Percentiles rank a stretch among this genome's conserved stretches.
Evolutionary conservation across 92 coral and sea anemone genomes (phyloP).

Genomic region (Heliopora coerulea): DNA sequence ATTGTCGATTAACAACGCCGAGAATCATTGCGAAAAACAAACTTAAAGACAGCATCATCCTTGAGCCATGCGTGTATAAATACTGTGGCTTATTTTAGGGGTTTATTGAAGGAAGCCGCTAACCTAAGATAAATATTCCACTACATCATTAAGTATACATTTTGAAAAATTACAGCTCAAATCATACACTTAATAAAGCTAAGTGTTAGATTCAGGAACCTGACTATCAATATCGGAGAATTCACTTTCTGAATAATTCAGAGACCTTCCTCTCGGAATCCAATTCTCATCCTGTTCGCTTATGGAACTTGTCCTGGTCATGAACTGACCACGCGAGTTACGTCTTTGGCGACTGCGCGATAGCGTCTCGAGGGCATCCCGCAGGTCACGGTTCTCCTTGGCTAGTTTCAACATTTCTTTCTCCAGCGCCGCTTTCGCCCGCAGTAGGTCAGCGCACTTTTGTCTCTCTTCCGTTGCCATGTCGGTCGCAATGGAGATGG

Average conservation of each 20-base stretch:
- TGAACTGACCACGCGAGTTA: slow-evolving; percentile 18
- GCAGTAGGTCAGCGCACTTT: slow-evolving; percentile 39
- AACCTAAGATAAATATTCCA: too few relatives aligned
- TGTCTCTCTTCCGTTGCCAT: slow-evolving; percentile 44
- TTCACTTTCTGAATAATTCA: slow-evolving; percentile 13
- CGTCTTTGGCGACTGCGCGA: slow-evolving; percentile 39
- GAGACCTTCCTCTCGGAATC: slow-evolving; percentile 1
- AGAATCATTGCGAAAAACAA: too few relatives aligned
- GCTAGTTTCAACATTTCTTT: slow-evolving; percentile 31
- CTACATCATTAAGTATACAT: too few relatives aligned
- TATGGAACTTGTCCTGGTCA: slow-evolving; percentile 16
- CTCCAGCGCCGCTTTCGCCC: slow-evolving; percentile 37
- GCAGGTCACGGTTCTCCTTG: slow-evolving; percentile 35
- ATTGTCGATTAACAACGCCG: too few relatives aligned
- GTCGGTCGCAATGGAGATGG: slow-evolving; percentile 41
- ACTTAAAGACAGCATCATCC: too few relatives aligned
- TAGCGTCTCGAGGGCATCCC: slow-evolving; percentile 37
- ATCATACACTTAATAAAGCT: neutral
- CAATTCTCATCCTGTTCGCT: slow-evolving; percentile 8
- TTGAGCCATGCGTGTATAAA: too few relatives aligned
- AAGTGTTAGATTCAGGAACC: neutral
- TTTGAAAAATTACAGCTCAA: neutral
- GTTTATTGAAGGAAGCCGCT: too few relatives aligned
- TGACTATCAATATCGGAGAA: slow-evolving; percentile 26
- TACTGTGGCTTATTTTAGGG: too few relatives aligned